Evolutionary conservation across 2,113 vertebrate genomes (phyloP).

Genomic region (Myiopsitta monachus): DNA sequence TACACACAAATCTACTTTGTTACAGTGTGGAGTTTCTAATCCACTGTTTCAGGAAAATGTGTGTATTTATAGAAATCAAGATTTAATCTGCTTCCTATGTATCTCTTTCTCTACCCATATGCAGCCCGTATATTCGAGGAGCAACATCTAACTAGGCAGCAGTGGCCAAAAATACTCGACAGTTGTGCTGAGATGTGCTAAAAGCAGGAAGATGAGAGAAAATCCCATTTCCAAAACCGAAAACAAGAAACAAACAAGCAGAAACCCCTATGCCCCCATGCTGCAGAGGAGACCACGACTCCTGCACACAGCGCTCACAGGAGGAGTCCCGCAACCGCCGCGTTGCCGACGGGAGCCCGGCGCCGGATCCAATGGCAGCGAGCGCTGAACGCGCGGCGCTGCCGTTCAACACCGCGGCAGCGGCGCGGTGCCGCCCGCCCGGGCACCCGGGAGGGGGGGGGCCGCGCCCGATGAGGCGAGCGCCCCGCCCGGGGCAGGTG

Average conservation of each 20-base stretch:
- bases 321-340: not conserved
- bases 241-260: not conserved
- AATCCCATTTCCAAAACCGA: not conserved
- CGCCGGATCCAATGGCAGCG: not conserved
- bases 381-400: not conserved
- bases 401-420: not conserved
- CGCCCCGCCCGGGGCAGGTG: not conserved
- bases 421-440: not conserved
- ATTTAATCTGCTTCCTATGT: not conserved
- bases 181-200: not conserved
- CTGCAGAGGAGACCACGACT: accelerated
- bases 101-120: not conserved
- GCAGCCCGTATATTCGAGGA: not conserved
- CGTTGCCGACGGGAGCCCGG: not conserved
- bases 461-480: not conserved
- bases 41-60: not conserved
- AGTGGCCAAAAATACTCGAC: accelerated
- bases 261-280: not conserved
- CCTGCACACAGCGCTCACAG: accelerated
- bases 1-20: not conserved
- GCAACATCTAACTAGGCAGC: not conserved
- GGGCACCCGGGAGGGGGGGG: not conserved
- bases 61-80: not conserved
- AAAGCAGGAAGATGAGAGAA: not conserved
- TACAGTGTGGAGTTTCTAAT: accelerated